A percentile compares a stretch with the other conserved stretches of the same genome.
Evolutionary conservation across 2,113 vertebrate species (phyloP).

Genomic region (Syrmaticus mikado): DNA sequence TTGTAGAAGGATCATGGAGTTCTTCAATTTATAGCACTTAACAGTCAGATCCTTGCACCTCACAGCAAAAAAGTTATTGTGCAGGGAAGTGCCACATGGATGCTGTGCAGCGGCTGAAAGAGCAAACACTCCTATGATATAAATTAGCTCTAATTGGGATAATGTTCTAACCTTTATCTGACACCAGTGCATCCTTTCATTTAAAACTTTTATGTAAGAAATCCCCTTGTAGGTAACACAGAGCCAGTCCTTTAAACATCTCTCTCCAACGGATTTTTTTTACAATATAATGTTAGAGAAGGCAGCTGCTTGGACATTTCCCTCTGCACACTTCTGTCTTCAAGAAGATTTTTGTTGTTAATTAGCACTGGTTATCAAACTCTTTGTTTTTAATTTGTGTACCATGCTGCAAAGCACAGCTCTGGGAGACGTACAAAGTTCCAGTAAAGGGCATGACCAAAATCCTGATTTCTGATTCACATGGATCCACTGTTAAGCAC

Average conservation of each 20-base stretch:
- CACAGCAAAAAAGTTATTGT: conserved; percentile 30
- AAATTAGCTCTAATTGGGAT: conserved; percentile 68
- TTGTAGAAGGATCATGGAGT: background rate
- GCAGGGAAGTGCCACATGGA: background rate
- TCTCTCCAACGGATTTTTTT: conserved; percentile 6
- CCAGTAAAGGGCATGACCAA: background rate
- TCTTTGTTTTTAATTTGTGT: conserved; percentile 50
- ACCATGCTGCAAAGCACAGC: background rate
- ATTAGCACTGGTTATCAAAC: conserved; percentile 73
- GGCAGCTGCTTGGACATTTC: conserved; percentile 53
- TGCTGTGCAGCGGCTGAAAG: background rate
- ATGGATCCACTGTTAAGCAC: background rate
- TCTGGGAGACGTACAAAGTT: background rate
- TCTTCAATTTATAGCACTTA: background rate
- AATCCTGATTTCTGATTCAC: background rate
- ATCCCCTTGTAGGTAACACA: conserved; percentile 2
- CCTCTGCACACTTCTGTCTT: conserved; percentile 11
- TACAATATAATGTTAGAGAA: conserved; percentile 42
- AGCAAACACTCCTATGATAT: conserved; percentile 54
- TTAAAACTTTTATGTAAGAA: background rate
- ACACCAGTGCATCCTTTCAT: background rate
- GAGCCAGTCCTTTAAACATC: conserved; percentile 19
- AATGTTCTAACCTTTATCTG: conserved; percentile 40
- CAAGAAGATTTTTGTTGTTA: conserved; percentile 60
- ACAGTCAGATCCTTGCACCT: conserved; percentile 13